A percentile compares a stretch with the other conserved stretches of the same genome.
These are phyloP conservation scores for Fulica atra DNA, from an alignment of 2,113 vertebrate species.

Conservation along the genomic window DNA sequence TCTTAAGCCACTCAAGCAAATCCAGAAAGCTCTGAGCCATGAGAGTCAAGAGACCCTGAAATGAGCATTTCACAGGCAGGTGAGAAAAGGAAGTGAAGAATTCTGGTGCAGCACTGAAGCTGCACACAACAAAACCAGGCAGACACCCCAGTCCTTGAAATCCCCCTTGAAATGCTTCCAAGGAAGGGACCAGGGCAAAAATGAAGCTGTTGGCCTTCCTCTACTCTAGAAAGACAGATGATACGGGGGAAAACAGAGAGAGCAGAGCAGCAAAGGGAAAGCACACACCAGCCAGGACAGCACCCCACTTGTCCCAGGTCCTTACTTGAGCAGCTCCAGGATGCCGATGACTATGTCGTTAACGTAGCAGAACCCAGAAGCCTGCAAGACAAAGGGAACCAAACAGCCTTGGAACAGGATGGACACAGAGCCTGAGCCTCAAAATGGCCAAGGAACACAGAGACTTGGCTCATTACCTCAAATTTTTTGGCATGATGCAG, in stretches of 20 bases:
- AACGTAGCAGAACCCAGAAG: conserved; percentile 97
- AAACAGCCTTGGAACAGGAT: background rate
- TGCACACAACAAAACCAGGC: background rate
- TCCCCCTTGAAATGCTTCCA: background rate
- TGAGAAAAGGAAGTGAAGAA: background rate
- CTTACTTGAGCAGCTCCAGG: conserved; percentile 97
- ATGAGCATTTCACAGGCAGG: background rate
- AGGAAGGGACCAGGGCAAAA: background rate
- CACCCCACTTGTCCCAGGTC: background rate
- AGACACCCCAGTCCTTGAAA: background rate
- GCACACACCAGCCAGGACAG: background rate
- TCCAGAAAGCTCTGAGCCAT: background rate
- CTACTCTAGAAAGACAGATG: background rate
- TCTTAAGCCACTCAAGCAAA: background rate
- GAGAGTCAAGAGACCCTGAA: background rate
- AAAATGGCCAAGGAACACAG: background rate
- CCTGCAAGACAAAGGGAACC: conserved; percentile 74
- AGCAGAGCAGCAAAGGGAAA: background rate
- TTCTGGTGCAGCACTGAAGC: background rate
- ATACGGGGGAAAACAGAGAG: background rate
- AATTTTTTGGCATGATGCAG: conserved; percentile 98
- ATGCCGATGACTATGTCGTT: conserved; percentile 99
- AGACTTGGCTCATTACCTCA: conserved; percentile 82
- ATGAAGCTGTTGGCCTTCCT: background rate
- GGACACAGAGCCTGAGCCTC: background rate